phyloP scores from a whole-genome alignment of 2,888 invertebrate species.

The Xestobium rufovillosum region DNA sequence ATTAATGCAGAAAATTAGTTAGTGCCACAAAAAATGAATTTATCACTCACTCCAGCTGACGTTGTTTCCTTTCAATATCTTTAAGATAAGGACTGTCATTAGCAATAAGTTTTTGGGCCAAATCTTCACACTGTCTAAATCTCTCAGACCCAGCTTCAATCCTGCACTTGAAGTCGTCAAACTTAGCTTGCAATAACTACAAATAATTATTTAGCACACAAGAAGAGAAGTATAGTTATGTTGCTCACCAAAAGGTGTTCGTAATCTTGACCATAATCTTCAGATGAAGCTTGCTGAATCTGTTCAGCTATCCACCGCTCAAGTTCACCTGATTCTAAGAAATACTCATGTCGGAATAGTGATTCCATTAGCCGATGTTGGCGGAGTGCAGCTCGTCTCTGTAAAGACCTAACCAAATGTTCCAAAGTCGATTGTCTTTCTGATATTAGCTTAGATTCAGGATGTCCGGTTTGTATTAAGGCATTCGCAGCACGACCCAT shows the following conservation, averaged over 20 bases:
- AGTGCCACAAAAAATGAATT: slow-evolving; percentile 5
- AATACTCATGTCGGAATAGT: slow-evolving; percentile 81
- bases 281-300: slow-evolving; percentile 78
- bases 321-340: slow-evolving; percentile 81
- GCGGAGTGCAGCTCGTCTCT: slow-evolving; percentile 68
- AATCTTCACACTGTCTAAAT: slow-evolving; percentile 82
- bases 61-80: slow-evolving; percentile 80
- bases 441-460: slow-evolving; percentile 73
- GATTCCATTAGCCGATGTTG: slow-evolving; percentile 87
- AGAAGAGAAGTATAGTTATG: neutral
- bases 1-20: slow-evolving; percentile 9
- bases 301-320: slow-evolving; percentile 92
- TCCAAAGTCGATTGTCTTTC: slow-evolving; percentile 68
- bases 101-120: slow-evolving; percentile 81
- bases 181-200: slow-evolving; percentile 79
- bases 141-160: slow-evolving; percentile 86
- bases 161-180: slow-evolving; percentile 85
- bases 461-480: slow-evolving; percentile 75
- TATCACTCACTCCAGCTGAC: slow-evolving; percentile 69
- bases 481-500: slow-evolving; percentile 82
- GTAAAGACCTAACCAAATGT: slow-evolving; percentile 71
- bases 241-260: slow-evolving; percentile 69
- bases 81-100: slow-evolving; percentile 78
- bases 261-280: slow-evolving; percentile 92
- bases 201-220: slow-evolving; percentile 20